Percentiles rank a stretch among this genome's conserved stretches.
These are phyloP conservation scores for Rafetus swinhoei DNA, from an alignment of 2,113 vertebrate genomes.

Conservation along the genomic window DNA sequence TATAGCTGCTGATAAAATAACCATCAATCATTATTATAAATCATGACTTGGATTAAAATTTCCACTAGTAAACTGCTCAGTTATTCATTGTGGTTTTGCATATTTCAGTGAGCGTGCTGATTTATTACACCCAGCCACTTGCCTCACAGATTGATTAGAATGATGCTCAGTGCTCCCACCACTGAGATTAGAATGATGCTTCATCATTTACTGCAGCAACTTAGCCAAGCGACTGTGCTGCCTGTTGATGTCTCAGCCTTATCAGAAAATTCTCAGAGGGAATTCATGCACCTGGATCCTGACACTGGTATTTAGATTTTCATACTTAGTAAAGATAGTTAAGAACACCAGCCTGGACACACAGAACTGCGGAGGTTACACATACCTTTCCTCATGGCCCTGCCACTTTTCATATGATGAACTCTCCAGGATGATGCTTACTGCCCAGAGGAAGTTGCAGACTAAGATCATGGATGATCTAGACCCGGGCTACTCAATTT, in stretches of 20 bases:
- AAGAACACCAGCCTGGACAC: not conserved
- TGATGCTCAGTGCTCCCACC: not conserved
- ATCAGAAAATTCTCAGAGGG: not conserved
- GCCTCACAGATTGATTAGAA: not conserved
- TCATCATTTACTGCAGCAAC: not conserved
- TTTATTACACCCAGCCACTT: not conserved
- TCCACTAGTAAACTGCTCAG: not conserved
- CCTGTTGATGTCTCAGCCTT: not conserved
- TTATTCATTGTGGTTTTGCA: not conserved
- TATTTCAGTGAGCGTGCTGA: not conserved
- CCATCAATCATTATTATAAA: not conserved
- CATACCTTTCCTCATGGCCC: accelerated
- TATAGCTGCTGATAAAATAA: not conserved
- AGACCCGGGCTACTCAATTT: no score
- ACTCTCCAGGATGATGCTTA: not conserved
- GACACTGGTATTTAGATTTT: not conserved
- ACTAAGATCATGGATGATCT: not conserved
- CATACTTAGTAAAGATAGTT: not conserved
- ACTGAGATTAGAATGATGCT: not conserved
- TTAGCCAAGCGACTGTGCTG: not conserved
- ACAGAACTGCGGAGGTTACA: not conserved
- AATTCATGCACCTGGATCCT: not conserved
- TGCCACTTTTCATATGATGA: not conserved
- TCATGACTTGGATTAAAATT: not conserved
- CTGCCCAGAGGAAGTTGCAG: not conserved